phyloP scores from a whole-genome alignment of 2,888 invertebrate genomes.

The Trichopria drosophilae region DNA sequence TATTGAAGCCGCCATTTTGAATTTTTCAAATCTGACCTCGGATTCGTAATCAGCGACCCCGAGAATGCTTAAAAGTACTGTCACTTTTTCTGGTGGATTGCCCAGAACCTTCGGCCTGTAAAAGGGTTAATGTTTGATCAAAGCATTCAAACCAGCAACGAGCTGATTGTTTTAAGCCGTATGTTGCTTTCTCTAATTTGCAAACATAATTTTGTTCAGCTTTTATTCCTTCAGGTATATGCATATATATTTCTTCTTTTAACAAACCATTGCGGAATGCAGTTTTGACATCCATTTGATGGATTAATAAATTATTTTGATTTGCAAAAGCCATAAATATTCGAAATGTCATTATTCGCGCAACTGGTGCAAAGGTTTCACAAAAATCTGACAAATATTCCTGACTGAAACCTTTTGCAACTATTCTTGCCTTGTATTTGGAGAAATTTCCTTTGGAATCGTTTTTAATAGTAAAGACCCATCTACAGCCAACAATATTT shows the following conservation, averaged over 20 bases:
- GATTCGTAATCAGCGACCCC: too few species aligned
- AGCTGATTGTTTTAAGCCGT: slow-evolving; percentile 17
- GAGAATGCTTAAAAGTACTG: too few species aligned
- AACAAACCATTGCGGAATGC: not conserved
- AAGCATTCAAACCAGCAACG: not conserved
- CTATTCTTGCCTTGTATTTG: slow-evolving; percentile 30
- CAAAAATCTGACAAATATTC: slow-evolving; percentile 27
- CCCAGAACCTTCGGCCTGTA: too few species aligned
- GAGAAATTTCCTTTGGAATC: slow-evolving; percentile 20
- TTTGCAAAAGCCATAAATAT: slow-evolving; percentile 29
- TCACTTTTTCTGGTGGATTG: too few species aligned
- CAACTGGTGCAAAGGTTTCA: slow-evolving; percentile 31
- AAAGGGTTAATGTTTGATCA: slow-evolving; percentile 2
- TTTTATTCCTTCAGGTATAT: slow-evolving; percentile 18
- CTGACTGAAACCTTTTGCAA: slow-evolving; percentile 30
- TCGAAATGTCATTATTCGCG: slow-evolving; percentile 28
- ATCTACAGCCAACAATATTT: slow-evolving; percentile 7
- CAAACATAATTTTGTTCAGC: slow-evolving; percentile 10
- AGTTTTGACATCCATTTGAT: slow-evolving; percentile 27
- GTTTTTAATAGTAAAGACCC: slow-evolving; percentile 20
- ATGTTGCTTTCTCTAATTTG: slow-evolving; percentile 24
- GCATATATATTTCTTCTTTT: slow-evolving; percentile 10
- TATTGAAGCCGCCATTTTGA: too few species aligned
- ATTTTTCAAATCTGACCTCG: too few species aligned
- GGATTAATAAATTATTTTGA: slow-evolving; percentile 23